phyloP scores from a whole-genome alignment of 2,797 vertebrate genomes.

The Cirrhinus mrigala region DNA sequence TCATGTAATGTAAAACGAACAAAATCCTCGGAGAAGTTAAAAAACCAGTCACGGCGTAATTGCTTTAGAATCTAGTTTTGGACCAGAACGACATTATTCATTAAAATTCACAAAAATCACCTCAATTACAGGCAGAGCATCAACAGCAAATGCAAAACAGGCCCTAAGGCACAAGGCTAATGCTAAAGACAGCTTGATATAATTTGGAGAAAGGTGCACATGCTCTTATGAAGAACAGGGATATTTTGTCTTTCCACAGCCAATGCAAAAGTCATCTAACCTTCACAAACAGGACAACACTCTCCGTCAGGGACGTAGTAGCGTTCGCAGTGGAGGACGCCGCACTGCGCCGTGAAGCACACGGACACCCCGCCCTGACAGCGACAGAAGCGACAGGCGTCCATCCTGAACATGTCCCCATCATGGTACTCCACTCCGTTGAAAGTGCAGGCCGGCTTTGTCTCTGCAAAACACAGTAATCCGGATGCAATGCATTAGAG shows the following conservation, averaged over 20 bases:
- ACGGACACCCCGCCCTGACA: slow-evolving; percentile 90
- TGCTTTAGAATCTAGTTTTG: slow-evolving; percentile 28
- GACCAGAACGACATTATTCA: slow-evolving; percentile 34
- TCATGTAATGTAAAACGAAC: slow-evolving; percentile 30
- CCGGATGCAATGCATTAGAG: slow-evolving; percentile 15
- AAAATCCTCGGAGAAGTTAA: slow-evolving; percentile 7
- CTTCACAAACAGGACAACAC: slow-evolving; percentile 91
- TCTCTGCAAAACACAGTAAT: slow-evolving; percentile 76
- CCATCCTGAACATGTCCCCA: slow-evolving; percentile 90
- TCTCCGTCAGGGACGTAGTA: slow-evolving; percentile 89
- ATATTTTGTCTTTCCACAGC: too few species aligned
- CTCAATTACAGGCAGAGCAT: slow-evolving; percentile 49
- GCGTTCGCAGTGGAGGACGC: slow-evolving; percentile 84
- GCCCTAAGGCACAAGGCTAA: slow-evolving; percentile 8
- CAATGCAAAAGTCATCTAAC: slow-evolving; percentile 65
- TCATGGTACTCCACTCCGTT: slow-evolving; percentile 85
- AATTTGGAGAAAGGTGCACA: slow-evolving; percentile 25
- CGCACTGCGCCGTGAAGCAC: slow-evolving; percentile 89
- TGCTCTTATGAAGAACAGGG: too few species aligned
- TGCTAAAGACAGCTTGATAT: slow-evolving; percentile 32
- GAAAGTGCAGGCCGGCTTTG: slow-evolving; percentile 85
- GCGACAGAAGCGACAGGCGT: slow-evolving; percentile 87
- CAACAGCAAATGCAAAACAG: slow-evolving; percentile 42
- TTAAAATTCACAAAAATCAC: slow-evolving; percentile 55
- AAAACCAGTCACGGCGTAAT: slow-evolving; percentile 43